phyloP scores from a whole-genome alignment of 2,888 invertebrate genomes.

The Eilema sororculum region DNA sequence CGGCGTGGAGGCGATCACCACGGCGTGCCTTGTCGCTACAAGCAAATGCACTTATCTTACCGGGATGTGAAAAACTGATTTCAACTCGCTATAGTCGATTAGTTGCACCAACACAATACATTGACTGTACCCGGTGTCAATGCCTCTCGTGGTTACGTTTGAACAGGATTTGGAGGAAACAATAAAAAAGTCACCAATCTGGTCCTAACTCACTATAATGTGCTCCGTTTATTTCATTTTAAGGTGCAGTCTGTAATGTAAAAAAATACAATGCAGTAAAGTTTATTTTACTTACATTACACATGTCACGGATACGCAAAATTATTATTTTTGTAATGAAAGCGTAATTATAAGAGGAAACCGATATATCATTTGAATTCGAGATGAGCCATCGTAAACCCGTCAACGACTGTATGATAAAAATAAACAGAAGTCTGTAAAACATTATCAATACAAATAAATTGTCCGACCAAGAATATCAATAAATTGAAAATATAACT shows the following conservation, averaged over 20 bases:
- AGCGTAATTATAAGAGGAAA: slow-evolving; percentile 63
- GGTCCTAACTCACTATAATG: slow-evolving; percentile 48
- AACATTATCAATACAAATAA: slow-evolving; percentile 82
- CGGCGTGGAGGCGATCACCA: slow-evolving; percentile 76
- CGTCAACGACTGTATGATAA: slow-evolving; percentile 67
- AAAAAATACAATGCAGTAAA: neutral
- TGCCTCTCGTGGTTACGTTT: slow-evolving; percentile 75
- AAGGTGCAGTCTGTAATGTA: neutral
- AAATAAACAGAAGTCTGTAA: slow-evolving; percentile 82
- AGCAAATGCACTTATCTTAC: slow-evolving; percentile 87
- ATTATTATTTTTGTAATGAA: slow-evolving; percentile 58
- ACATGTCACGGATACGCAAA: slow-evolving; percentile 27
- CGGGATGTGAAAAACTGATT: slow-evolving; percentile 84
- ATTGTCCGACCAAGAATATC: slow-evolving; percentile 81
- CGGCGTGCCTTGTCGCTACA: slow-evolving; percentile 83
- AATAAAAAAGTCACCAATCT: slow-evolving; percentile 70
- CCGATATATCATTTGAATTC: slow-evolving; percentile 60
- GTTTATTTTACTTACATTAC: neutral
- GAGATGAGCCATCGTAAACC: slow-evolving; percentile 67
- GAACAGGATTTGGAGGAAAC: slow-evolving; percentile 75
- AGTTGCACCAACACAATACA: slow-evolving; percentile 79
- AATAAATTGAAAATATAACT: slow-evolving; percentile 84
- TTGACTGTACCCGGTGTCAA: slow-evolving; percentile 71
- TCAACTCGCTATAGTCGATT: slow-evolving; percentile 78
- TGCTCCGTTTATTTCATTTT: slow-evolving; percentile 60